phyloP scores from a whole-genome alignment of 2,888 invertebrate species.

The Monochamus alternatus region DNA sequence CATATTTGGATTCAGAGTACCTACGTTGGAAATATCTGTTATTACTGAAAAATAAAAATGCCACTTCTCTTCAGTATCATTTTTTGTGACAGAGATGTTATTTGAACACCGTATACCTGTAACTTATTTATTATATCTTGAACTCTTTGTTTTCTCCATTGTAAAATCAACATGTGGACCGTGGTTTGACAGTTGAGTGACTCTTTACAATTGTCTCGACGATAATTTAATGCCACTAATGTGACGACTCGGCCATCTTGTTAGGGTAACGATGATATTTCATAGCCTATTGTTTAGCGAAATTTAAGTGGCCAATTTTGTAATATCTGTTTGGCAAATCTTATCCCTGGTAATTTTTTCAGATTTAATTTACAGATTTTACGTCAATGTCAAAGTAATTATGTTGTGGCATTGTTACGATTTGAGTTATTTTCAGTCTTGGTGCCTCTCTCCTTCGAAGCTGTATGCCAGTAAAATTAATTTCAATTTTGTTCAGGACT shows the following conservation, averaged over 20 bases:
- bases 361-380: background rate
- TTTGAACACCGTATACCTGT: slow-evolving; percentile 11
- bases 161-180: slow-evolving; percentile 58
- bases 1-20: too few relatives aligned
- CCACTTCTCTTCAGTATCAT: background rate
- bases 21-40: too few relatives aligned
- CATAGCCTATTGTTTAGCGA: slow-evolving; percentile 14
- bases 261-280: slow-evolving; percentile 21
- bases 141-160: slow-evolving; percentile 55
- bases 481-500: too few relatives aligned
- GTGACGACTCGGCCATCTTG: slow-evolving; percentile 25
- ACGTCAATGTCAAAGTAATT: slow-evolving; percentile 31
- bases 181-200: slow-evolving; percentile 56
- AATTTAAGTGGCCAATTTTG: slow-evolving; percentile 9
- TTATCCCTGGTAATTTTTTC: slow-evolving; percentile 6
- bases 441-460: too few relatives aligned
- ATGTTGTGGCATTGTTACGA: background rate
- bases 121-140: background rate
- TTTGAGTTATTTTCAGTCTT: too few relatives aligned
- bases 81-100: background rate
- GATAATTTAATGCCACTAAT: slow-evolving; percentile 33
- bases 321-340: slow-evolving; percentile 29
- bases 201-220: slow-evolving; percentile 31
- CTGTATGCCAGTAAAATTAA: too few relatives aligned
- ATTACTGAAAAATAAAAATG: too few relatives aligned